These are phyloP conservation scores for Trachelus stipa DNA, from an alignment of 2,888 invertebrate genomes.

Conservation along the genomic window DNA sequence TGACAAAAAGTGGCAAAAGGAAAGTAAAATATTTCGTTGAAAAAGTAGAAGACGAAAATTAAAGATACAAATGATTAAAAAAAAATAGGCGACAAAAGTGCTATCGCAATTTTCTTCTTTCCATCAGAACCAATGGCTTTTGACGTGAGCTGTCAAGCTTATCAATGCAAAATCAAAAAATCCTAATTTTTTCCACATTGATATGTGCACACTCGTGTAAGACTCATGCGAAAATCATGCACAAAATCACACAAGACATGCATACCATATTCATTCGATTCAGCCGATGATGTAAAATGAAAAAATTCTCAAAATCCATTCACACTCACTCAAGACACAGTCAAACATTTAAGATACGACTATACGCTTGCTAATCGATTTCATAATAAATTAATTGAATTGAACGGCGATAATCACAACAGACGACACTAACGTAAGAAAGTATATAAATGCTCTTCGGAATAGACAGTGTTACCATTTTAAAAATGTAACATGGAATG, in stretches of 20 bases:
- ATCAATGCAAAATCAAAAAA: neutral
- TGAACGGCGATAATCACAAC: constrained; percentile 1
- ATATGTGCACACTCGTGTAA: neutral
- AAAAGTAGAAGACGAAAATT: neutral
- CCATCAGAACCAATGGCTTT: neutral
- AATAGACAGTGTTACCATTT: constrained; percentile 30
- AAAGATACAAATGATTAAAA: neutral
- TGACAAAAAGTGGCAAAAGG: neutral
- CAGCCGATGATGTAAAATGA: neutral
- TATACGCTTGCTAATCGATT: neutral
- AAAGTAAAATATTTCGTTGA: neutral
- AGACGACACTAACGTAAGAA: constrained; percentile 10
- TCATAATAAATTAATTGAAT: neutral
- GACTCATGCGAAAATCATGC: neutral
- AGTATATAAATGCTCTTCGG: constrained; percentile 35
- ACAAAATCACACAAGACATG: neutral
- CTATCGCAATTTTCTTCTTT: neutral
- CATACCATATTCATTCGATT: neutral
- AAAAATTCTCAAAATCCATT: neutral
- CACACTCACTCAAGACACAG: neutral
- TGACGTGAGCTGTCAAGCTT: neutral
- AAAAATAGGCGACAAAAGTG: neutral
- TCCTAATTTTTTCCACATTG: neutral
- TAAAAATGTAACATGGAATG: constrained; percentile 36
- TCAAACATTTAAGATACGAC: neutral